Conservation (phyloP, 2,888 invertebrate species). For the Spisula subtruncata region DNA sequence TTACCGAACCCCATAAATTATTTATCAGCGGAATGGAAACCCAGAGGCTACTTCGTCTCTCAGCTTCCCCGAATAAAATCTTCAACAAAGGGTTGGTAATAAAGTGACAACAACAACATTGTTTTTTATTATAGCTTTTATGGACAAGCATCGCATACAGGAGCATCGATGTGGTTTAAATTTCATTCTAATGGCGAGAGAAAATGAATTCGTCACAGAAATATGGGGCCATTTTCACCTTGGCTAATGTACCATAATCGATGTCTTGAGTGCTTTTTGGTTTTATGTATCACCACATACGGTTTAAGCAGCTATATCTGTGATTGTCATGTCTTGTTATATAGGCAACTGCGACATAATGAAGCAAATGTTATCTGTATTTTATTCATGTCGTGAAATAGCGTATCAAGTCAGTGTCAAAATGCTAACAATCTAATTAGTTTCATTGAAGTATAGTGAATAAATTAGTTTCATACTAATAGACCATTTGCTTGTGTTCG, state of each 20-base stretch:
- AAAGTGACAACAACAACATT: neutral
- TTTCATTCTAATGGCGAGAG: slow-evolving; percentile 22
- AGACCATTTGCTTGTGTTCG: too few relatives aligned
- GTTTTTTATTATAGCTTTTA: neutral
- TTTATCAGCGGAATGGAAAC: too few relatives aligned
- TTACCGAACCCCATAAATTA: neutral
- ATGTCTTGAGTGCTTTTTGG: slow-evolving; percentile 26
- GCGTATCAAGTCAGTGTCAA: neutral
- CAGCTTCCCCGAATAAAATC: slow-evolving; percentile 1
- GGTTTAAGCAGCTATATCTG: neutral
- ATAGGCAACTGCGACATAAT: neutral
- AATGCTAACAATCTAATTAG: neutral
- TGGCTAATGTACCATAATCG: slow-evolving; percentile 18
- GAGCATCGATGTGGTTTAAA: neutral
- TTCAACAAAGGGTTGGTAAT: neutral
- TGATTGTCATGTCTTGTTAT: slow-evolving; percentile 10
- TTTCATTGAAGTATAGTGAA: neutral
- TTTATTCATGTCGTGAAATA: neutral
- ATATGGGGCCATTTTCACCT: slow-evolving; percentile 9
- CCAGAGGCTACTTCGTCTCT: neutral
- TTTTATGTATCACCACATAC: slow-evolving; percentile 22
- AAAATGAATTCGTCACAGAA: slow-evolving; percentile 9
- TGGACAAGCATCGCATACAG: neutral
- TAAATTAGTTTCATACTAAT: too few relatives aligned
- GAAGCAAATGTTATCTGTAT: neutral